phyloP scores from a whole-genome alignment of 1,140 invertebrate species.

The Polyergus mexicanus region DNA sequence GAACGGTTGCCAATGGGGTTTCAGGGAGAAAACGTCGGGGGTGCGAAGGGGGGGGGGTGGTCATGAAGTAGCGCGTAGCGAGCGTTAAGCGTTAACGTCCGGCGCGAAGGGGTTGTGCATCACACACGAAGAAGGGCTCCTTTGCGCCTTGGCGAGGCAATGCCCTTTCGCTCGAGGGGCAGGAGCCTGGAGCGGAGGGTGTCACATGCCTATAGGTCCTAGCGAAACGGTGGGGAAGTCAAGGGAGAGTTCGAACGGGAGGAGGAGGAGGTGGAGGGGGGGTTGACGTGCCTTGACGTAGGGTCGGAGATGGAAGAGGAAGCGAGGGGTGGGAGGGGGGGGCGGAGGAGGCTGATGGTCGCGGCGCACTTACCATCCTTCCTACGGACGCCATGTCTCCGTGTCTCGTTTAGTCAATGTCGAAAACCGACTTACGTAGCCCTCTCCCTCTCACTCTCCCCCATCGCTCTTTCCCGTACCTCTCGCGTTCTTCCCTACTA shows the following conservation, averaged over 20 bases:
- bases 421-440: constrained; percentile 78
- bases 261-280: constrained; percentile 37
- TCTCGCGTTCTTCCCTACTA: constrained; percentile 28
- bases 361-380: constrained; percentile 75
- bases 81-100: constrained; percentile 68
- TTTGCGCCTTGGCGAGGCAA: constrained; percentile 69
- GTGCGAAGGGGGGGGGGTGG: constrained; percentile 69
- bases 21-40: constrained; percentile 72
- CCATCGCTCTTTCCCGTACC: constrained; percentile 20
- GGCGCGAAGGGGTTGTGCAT: constrained; percentile 72
- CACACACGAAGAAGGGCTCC: constrained; percentile 74
- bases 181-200: constrained; percentile 73
- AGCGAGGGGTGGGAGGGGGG: constrained; percentile 9
- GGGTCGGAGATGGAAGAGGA: constrained; percentile 56
- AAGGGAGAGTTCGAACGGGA: constrained; percentile 69
- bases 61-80: constrained; percentile 71
- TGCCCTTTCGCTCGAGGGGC: constrained; percentile 72
- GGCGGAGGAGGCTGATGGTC: constrained; percentile 65
- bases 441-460: constrained; percentile 26
- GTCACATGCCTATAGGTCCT: constrained; percentile 72
- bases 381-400: constrained; percentile 79
- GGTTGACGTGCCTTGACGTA: constrained; percentile 67
- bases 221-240: constrained; percentile 69
- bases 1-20: constrained; percentile 81
- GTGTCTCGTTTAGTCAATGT: constrained; percentile 82